Evolutionary conservation across 2,888 invertebrate species (phyloP).

Genomic region (Xestia ashworthii): DNA sequence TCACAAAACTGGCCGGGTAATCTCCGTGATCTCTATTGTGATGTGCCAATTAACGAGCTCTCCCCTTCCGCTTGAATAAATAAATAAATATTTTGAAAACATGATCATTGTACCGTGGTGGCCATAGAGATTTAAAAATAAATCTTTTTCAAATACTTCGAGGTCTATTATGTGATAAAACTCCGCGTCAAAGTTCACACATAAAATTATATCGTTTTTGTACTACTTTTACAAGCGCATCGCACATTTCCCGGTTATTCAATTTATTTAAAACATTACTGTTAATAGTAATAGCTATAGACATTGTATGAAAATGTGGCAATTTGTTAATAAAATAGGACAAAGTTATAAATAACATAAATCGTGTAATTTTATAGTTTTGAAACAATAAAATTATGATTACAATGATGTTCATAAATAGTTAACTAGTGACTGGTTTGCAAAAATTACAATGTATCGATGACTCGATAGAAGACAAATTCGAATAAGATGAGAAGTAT

Average conservation of each 20-base stretch:
- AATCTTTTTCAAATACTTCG: conserved; percentile 70
- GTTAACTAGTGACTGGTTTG: conserved; percentile 28
- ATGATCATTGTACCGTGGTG: conserved; percentile 67
- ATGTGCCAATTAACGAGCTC: conserved; percentile 87
- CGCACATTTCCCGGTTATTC: conserved; percentile 24
- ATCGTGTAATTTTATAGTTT: conserved; percentile 57
- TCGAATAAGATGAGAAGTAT: neutral
- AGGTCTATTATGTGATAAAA: conserved; percentile 54
- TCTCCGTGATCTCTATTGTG: conserved; percentile 89
- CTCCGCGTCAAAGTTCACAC: conserved; percentile 52
- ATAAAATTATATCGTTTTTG: conserved; percentile 35
- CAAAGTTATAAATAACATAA: conserved; percentile 60
- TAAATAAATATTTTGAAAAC: conserved; percentile 87
- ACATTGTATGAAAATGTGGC: conserved; percentile 20
- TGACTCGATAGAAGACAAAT: neutral
- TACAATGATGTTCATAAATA: conserved; percentile 60
- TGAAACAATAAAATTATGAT: conserved; percentile 67
- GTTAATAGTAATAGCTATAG: neutral
- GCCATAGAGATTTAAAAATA: conserved; percentile 68
- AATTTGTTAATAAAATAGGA: conserved; percentile 58
- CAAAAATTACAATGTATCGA: conserved; percentile 39
- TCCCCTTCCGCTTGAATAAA: conserved; percentile 89
- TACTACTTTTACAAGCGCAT: conserved; percentile 17
- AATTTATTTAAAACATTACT: conserved; percentile 14
- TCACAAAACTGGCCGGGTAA: conserved; percentile 87